Evolutionary conservation across 2,113 vertebrate species (phyloP).

Genomic region (Pterocles gutturalis): DNA sequence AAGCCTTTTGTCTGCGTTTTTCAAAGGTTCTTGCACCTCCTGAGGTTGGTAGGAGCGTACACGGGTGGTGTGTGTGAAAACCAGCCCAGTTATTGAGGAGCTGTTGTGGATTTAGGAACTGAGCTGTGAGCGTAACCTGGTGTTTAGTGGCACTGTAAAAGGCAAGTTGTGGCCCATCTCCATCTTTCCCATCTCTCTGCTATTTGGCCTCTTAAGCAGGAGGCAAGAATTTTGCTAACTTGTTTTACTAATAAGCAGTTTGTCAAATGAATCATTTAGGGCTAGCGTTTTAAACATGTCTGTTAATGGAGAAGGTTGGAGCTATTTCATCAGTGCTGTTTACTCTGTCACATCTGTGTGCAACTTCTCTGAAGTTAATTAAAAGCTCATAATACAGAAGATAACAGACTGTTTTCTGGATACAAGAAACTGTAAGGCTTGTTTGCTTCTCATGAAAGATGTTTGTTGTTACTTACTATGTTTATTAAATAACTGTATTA

Average conservation of each 20-base stretch:
- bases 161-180: not conserved
- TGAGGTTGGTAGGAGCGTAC: not conserved
- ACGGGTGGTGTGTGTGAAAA: not conserved
- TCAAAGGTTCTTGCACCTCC: not conserved
- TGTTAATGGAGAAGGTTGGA: not conserved
- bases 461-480: not conserved
- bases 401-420: not conserved
- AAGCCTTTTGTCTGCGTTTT: not conserved
- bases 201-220: not conserved
- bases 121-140: not conserved
- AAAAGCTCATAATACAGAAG: not conserved
- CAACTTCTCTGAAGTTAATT: not conserved
- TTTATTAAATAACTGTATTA: not conserved
- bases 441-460: not conserved
- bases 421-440: not conserved
- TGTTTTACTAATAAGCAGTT: slow-evolving; percentile 5
- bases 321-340: not conserved
- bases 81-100: not conserved
- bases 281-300: not conserved
- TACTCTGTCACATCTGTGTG: not conserved
- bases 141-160: not conserved
- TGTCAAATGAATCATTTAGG: not conserved
- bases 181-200: not conserved
- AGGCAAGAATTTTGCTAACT: not conserved
- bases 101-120: not conserved